Base-by-base conservation (phyloP, 2,888 invertebrate genomes). In the Pollenia labialis region DNA sequence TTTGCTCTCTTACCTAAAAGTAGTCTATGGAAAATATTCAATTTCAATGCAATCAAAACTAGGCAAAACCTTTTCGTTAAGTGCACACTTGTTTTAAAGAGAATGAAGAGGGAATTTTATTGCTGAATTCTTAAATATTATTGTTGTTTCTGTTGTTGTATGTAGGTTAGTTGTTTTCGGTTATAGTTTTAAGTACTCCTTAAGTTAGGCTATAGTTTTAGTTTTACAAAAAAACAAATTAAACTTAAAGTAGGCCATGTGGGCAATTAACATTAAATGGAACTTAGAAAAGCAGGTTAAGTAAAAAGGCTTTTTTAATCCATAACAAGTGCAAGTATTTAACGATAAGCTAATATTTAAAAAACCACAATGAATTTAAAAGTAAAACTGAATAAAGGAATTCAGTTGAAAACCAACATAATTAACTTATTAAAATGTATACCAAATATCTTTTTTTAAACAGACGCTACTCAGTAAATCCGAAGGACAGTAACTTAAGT, bases 171-270 rank as follows among this genome's bases (percentile, higher is more conserved):
- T 8, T 46, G n/a, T 23, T 46, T 56, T 58, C 32, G 16, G 2
- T 64, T 16, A n/a, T n/a, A 46, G 44, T 80, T 64, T 66, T 23
- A 54, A 40, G 40, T 52, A 18, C 85, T 48, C 64, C 64, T 68
- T 54, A 72, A 81, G 68, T 50, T 77, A 81, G 16, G 54, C 81
- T 54, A 58, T 68, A 72, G 44, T 18, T 60, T 58, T 74, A 6
- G 58, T 52, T 75, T 52, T 18, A 42, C 48, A 23, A 23, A 23
- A 23, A 23, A 23, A 64, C 32, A 23, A 58, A 40, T 52, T 58
- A 44, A 8, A 3, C 68, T 82, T 8, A 44, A 62, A 69, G 42
- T 74, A 81, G 81, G 74, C 23, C 58, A 81, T 44, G 44, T 18
- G 60, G 52, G 42, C 52, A 54, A 52, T 69, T 52, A 75, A 75